phyloP scores from a whole-genome alignment of 2,113 vertebrate species.

The Mionectes macconnelli region DNA sequence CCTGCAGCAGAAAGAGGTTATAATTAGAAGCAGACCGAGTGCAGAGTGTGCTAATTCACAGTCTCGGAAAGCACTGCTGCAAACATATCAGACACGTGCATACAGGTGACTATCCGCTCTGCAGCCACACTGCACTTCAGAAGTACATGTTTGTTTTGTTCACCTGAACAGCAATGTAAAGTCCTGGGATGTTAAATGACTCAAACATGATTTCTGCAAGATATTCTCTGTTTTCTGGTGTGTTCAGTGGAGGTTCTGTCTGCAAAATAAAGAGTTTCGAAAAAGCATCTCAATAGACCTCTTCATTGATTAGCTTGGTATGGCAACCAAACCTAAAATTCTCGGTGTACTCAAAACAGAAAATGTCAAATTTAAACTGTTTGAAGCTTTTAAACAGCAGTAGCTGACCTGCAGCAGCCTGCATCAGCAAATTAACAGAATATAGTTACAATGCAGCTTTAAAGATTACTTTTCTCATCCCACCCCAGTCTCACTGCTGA shows the following conservation, averaged over 20 bases:
- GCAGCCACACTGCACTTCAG: not conserved
- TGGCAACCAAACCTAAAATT: not conserved
- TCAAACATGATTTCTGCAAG: constrained; percentile 93
- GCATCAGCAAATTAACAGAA: not conserved
- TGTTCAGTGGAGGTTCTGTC: constrained; percentile 89
- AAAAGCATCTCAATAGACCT: not conserved
- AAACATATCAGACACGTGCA: not conserved
- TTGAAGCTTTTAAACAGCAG: not conserved
- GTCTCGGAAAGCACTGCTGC: not conserved
- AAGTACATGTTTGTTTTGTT: not conserved
- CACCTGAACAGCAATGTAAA: constrained; percentile 92
- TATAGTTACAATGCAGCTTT: not conserved
- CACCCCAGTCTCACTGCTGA: accelerated
- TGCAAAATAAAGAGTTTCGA: constrained; percentile 19
- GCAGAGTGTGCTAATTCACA: not conserved
- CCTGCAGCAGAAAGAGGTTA: constrained; percentile 63
- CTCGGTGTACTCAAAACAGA: not conserved
- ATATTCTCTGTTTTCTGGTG: constrained; percentile 89
- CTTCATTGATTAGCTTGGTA: not conserved
- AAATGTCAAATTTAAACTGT: not conserved
- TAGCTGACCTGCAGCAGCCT: not conserved
- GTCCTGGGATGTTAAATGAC: constrained; percentile 88
- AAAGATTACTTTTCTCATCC: not conserved
- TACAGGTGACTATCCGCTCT: not conserved
- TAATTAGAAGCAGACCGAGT: not conserved